Evolutionary conservation across 2,797 vertebrate genomes (phyloP).

Genomic region (Carapus acus): DNA sequence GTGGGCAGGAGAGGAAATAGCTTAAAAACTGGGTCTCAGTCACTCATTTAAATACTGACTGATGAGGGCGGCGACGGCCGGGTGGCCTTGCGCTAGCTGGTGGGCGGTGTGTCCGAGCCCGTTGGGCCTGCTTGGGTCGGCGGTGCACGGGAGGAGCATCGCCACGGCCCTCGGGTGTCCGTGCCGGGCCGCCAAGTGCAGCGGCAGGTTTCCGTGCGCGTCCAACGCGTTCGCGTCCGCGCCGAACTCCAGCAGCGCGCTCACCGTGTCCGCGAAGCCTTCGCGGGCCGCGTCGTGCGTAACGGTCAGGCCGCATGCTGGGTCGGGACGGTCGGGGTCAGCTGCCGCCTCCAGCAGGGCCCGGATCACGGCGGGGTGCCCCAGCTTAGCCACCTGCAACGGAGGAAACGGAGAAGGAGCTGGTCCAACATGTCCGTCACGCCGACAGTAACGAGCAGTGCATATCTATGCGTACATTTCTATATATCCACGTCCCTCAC

Average conservation of each 20-base stretch:
- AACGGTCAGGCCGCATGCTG: conserved; percentile 75
- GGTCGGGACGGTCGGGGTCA: conserved; percentile 78
- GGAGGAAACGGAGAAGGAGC: not conserved
- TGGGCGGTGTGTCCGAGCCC: not conserved
- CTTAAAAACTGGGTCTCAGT: too few relatives aligned
- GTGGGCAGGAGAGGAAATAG: too few relatives aligned
- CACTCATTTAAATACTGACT: conserved; percentile 29
- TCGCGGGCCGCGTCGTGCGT: conserved; percentile 86
- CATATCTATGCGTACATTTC: too few relatives aligned
- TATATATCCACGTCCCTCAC: too few relatives aligned
- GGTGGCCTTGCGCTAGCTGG: conserved; percentile 61
- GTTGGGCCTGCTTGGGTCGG: conserved; percentile 63
- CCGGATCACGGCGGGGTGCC: conserved; percentile 69
- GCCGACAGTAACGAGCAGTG: too few relatives aligned
- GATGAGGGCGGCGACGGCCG: conserved; percentile 66
- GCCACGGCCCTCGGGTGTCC: conserved; percentile 78
- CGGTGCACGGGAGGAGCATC: conserved; percentile 69
- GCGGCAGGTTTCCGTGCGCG: conserved; percentile 79
- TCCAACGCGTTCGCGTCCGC: conserved; percentile 82
- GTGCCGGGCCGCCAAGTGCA: conserved; percentile 84
- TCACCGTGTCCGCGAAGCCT: conserved; percentile 81
- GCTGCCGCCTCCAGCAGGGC: conserved; percentile 75
- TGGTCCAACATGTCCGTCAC: too few relatives aligned
- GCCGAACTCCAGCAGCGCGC: conserved; percentile 71
- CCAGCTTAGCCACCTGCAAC: conserved; percentile 82